These are phyloP conservation scores for Acestrorhynchus altus DNA, from an alignment of 2,797 vertebrate species.

Conservation along the genomic window DNA sequence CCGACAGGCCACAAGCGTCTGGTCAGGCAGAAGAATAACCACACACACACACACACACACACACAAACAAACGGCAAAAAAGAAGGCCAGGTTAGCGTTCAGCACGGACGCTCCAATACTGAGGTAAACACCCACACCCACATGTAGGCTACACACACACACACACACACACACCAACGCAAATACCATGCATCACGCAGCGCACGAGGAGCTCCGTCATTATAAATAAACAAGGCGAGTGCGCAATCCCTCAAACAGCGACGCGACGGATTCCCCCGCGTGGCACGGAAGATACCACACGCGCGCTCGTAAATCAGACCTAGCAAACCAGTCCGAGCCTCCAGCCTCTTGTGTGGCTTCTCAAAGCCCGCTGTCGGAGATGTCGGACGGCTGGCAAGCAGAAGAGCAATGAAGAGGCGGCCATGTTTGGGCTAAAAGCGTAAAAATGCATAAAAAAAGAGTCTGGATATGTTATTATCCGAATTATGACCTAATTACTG, in stretches of 20 bases:
- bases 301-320: constrained; percentile 63
- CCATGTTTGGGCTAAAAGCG: constrained; percentile 21
- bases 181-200: constrained; percentile 76
- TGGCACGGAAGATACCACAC: constrained; percentile 60
- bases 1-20: constrained; percentile 98
- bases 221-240: constrained; percentile 70
- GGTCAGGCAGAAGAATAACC: constrained; percentile 58
- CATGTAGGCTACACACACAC: neutral
- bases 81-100: constrained; percentile 71
- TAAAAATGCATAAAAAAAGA: constrained; percentile 63
- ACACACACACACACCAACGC: constrained; percentile 52
- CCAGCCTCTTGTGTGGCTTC: constrained; percentile 43
- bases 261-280: constrained; percentile 42
- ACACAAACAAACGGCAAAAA: constrained; percentile 3
- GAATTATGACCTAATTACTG: constrained; percentile 83
- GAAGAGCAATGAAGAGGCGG: constrained; percentile 35
- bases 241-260: constrained; percentile 42
- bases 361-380: neutral
- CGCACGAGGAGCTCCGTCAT: constrained; percentile 73
- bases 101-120: constrained; percentile 75
- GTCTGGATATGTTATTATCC: constrained; percentile 75
- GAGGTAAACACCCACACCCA: constrained; percentile 72
- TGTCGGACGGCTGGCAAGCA: neutral
- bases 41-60: neutral
- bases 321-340: constrained; percentile 59